A percentile compares a stretch with the other conserved stretches of the same genome.
phyloP scores from a whole-genome alignment of 2,888 invertebrate genomes.

The Argyresthia albistria region DNA sequence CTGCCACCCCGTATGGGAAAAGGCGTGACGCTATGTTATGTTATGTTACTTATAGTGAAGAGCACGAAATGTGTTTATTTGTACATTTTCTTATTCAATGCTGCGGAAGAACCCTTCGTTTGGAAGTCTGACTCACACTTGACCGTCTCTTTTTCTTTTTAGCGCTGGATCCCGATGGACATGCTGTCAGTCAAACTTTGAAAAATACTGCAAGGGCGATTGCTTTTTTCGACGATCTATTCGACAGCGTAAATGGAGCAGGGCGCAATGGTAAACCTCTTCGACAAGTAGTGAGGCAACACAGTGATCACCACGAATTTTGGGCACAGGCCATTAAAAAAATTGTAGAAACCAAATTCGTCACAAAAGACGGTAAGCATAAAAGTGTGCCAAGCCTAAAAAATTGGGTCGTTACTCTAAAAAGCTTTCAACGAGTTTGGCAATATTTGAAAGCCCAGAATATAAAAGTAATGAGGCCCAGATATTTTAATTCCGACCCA shows the following conservation, averaged over 20 bases:
- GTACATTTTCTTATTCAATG: too few relatives aligned
- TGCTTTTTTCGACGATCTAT: not conserved
- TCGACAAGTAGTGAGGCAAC: not conserved
- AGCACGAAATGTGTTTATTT: too few relatives aligned
- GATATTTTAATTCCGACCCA: constrained; percentile 3
- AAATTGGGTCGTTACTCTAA: constrained; percentile 1
- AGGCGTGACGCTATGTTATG: too few relatives aligned
- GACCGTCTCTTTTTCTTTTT: too few relatives aligned
- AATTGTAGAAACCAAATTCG: not conserved
- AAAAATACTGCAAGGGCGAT: not conserved
- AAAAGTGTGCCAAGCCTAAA: not conserved
- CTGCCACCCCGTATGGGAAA: too few relatives aligned
- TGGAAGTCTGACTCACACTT: too few relatives aligned
- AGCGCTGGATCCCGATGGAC: not conserved
- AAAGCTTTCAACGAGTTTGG: constrained; percentile 1
- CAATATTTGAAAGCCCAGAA: not conserved
- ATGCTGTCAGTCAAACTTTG: not conserved
- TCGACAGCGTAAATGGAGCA: constrained; percentile 2
- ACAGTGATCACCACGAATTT: not conserved
- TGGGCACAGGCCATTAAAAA: not conserved
- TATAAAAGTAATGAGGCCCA: constrained; percentile 3
- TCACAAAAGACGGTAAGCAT: not conserved
- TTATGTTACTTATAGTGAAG: too few relatives aligned
- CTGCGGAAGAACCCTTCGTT: too few relatives aligned
- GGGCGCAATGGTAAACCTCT: not conserved